Conservation (phyloP, 2,888 invertebrate genomes). For the Rhamnusium bicolor region DNA sequence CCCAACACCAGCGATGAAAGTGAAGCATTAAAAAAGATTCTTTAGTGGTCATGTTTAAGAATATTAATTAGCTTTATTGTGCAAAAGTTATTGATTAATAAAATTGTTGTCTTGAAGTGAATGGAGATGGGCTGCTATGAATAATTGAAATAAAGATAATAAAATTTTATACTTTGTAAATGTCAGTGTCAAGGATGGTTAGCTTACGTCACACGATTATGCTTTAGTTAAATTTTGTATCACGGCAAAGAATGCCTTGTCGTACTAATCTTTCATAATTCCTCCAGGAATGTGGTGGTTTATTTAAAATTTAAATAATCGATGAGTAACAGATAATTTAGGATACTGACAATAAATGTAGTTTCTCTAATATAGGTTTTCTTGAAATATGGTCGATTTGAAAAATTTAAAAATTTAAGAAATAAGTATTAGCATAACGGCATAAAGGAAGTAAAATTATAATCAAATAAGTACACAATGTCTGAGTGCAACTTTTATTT, state of each 20-base stretch:
- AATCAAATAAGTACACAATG: too few relatives aligned
- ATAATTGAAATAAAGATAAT: conserved; percentile 34
- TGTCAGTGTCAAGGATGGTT: conserved; percentile 48
- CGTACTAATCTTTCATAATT: not conserved
- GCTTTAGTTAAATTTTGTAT: not conserved
- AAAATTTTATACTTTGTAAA: conserved; percentile 37
- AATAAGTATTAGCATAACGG: too few relatives aligned
- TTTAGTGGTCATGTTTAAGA: not conserved
- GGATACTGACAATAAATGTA: not conserved
- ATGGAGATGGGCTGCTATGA: not conserved
- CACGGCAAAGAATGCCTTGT: not conserved
- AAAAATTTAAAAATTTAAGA: too few relatives aligned
- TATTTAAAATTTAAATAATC: not conserved
- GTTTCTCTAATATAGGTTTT: too few relatives aligned
- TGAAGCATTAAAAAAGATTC: not conserved
- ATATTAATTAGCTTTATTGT: not conserved
- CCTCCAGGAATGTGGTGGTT: not conserved
- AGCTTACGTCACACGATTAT: conserved; percentile 28
- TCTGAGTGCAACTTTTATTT: too few relatives aligned
- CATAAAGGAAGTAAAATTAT: too few relatives aligned
- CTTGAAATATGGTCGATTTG: not conserved
- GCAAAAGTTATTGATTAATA: not conserved
- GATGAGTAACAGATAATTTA: too few relatives aligned
- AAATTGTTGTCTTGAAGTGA: not conserved
- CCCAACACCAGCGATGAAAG: not conserved